These are phyloP conservation scores for Dryobotodes eremita DNA, from an alignment of 2,888 invertebrate genomes.

Conservation along the genomic window DNA sequence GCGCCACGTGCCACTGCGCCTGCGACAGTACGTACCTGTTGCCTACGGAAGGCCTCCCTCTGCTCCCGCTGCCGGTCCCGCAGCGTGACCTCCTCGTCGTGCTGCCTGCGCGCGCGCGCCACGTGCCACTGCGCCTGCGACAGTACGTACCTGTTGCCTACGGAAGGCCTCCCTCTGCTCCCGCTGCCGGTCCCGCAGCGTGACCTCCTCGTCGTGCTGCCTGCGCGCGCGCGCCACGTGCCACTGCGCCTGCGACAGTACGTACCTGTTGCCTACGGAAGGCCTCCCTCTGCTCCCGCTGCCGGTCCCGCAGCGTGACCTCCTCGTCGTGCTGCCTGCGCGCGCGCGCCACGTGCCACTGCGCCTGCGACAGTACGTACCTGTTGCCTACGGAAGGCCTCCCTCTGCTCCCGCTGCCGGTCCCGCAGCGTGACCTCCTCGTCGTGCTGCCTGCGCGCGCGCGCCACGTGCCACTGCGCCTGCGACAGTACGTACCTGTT, in stretches of 20 bases:
- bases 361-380: no score
- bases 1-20: slow-evolving; percentile 98
- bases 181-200: no score
- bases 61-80: slow-evolving; percentile 94
- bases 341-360: no score
- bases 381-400: no score
- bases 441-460: slow-evolving; percentile 10
- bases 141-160: slow-evolving; percentile 92
- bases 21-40: slow-evolving; percentile 92
- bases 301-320: no score
- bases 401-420: no score
- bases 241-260: slow-evolving; percentile 57
- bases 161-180: no score
- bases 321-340: no score
- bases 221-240: slow-evolving; percentile 94
- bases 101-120: slow-evolving; percentile 96
- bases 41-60: slow-evolving; percentile 93
- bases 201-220: slow-evolving; percentile 91
- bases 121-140: slow-evolving; percentile 99
- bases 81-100: slow-evolving; percentile 96
- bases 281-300: no score
- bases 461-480: neutral
- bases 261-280: no score
- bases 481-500: slow-evolving; percentile 40
- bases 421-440: no score